Evolutionary conservation across 2,888 invertebrate genomes (phyloP), one percentile per base, ranked within the genome.

Genomic region (Thecocarcelia acutangulata): DNA sequence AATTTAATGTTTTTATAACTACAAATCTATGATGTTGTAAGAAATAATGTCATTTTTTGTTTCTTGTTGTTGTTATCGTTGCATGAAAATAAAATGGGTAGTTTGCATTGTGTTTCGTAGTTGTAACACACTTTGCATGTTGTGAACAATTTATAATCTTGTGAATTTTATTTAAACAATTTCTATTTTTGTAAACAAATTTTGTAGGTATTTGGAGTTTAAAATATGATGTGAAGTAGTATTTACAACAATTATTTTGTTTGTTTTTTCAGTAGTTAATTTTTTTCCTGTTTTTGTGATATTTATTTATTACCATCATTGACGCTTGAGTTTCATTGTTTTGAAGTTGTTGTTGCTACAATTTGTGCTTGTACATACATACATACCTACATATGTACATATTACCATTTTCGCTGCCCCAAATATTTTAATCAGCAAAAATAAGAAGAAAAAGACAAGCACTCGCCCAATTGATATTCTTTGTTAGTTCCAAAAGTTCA

Each of bases 401-500:
- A 33, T 50, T 75, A 58, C 15, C 28, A 72, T 44, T 72, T 52
- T 33, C 28, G 54, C 63, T 52, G 63, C 59, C 48, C 48, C 50
- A 72, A 64, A 58, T 58, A 56, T 61, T 68, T 75, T 68, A 75
- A 68, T 68, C 75, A 75, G 42, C 24, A 63, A 42, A 64, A 63
- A 28, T 12, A 50, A 68, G 15, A 64, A 56, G 24, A 64, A 61
- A 37, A 42, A 56, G 12, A 52, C 11, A 46, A 28, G 37, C 8
- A 50, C 15, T 59, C 44, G 58, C 42, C 64, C 70, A 72, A 72
- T 78, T 72, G 33, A 64, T 78, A 78, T 78, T 78, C 77, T 72
- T 78, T 78, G 77, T 78, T 78, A 21, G 72, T 64, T 50, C 24
- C 44, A 58, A 63, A 64, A 66, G 77, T 78, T 78, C 77, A 78